phyloP scores from a whole-genome alignment of 2,888 invertebrate species.

The Petrolisthes cinctipes region DNA sequence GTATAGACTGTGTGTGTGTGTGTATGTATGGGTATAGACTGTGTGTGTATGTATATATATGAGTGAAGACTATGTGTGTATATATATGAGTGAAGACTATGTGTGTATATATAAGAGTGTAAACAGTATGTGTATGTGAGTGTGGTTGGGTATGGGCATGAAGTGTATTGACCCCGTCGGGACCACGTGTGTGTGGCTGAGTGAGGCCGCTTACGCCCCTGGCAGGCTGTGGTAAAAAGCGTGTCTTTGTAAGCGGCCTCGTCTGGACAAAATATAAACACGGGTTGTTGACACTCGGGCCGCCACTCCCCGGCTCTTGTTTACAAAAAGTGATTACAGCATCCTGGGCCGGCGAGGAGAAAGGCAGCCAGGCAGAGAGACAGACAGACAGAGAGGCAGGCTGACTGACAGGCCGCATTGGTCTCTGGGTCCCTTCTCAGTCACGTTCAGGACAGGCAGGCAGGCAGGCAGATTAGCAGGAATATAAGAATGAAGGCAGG shows the following conservation, averaged over 20 bases:
- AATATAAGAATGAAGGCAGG: not conserved
- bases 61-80: no score
- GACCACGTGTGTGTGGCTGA: no score
- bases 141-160: no score
- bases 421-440: not conserved
- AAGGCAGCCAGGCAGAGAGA: slow-evolving; percentile 11
- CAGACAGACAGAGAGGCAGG: slow-evolving; percentile 24
- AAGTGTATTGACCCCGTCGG: no score
- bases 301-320: slow-evolving; percentile 53
- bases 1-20: no score
- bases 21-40: no score
- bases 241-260: slow-evolving; percentile 58
- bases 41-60: no score
- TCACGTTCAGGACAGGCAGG: not conserved
- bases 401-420: not conserved
- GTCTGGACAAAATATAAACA: slow-evolving; percentile 61
- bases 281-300: slow-evolving; percentile 47
- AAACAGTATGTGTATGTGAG: no score
- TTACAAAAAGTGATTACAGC: slow-evolving; percentile 61
- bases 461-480: not conserved
- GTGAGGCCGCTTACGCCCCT: slow-evolving; percentile 33
- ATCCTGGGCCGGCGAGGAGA: slow-evolving; percentile 37
- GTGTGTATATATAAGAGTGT: no score
- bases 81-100: no score
- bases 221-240: slow-evolving; percentile 42